Percentiles rank a stretch among this genome's conserved stretches.
phyloP scores from a whole-genome alignment of 2,113 vertebrate species.

The Romanogobio albipinnatus region DNA sequence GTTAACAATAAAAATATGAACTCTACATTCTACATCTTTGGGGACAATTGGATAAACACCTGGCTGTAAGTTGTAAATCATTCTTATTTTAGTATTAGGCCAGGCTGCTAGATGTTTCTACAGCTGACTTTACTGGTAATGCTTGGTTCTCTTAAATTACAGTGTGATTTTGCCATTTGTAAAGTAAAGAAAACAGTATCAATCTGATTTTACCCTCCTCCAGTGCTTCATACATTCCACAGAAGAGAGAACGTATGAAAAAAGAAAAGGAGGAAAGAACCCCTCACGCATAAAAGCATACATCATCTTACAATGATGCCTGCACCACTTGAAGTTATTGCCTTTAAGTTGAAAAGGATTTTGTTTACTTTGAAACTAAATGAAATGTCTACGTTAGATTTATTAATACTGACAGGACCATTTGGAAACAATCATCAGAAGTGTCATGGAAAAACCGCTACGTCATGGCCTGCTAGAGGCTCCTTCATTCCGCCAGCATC shows the following conservation, averaged over 20 bases:
- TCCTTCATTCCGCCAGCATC: slow-evolving; percentile 70
- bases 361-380: slow-evolving; percentile 76
- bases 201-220: slow-evolving; percentile 49
- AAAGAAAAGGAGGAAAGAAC: slow-evolving; percentile 3
- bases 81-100: slow-evolving; percentile 36
- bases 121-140: slow-evolving; percentile 55
- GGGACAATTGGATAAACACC: slow-evolving; percentile 1
- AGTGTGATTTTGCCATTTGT: slow-evolving; percentile 63
- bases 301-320: slow-evolving; percentile 65
- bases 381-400: slow-evolving; percentile 68
- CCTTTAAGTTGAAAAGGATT: slow-evolving; percentile 60
- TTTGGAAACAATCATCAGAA: slow-evolving; percentile 81
- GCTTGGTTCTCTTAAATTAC: slow-evolving; percentile 66
- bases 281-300: slow-evolving; percentile 68
- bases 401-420: slow-evolving; percentile 77
- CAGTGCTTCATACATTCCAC: slow-evolving; percentile 52
- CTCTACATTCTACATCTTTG: neutral
- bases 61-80: neutral
- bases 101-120: slow-evolving; percentile 42
- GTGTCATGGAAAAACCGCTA: slow-evolving; percentile 79
- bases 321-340: slow-evolving; percentile 68
- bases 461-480: slow-evolving; percentile 70
- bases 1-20: slow-evolving; percentile 16
- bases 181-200: slow-evolving; percentile 68
- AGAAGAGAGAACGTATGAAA: slow-evolving; percentile 53